Percentiles rank a stretch among this genome's conserved stretches.
Conservation (phyloP, 1,140 invertebrate genomes). For the Antheraea pernyi region DNA sequence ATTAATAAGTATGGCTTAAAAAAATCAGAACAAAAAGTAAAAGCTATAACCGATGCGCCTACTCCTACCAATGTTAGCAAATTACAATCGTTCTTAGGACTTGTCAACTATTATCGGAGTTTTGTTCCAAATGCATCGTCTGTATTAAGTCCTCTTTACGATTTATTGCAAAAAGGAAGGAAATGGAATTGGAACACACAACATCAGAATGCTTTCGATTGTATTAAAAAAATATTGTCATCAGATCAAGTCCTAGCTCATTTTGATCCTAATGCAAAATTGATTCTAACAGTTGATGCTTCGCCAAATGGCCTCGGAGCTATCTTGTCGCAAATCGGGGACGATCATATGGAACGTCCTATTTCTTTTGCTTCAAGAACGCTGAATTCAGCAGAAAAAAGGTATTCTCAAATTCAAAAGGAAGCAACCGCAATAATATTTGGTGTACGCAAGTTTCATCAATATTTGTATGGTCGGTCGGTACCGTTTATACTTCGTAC, state of each 20-base stretch:
- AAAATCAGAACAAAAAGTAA: too few species aligned
- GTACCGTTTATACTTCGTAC: conserved; percentile 20
- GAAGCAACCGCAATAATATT: too few species aligned
- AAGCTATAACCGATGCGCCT: too few species aligned
- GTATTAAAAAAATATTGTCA: background rate
- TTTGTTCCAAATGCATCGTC: background rate
- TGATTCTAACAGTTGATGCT: background rate
- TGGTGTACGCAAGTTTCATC: conserved; percentile 11
- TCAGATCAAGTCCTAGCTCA: too few species aligned
- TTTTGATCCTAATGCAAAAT: background rate
- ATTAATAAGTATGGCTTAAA: background rate
- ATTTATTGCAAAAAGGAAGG: background rate
- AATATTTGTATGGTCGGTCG: conserved; percentile 25
- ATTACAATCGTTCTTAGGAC: background rate
- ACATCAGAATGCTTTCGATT: background rate
- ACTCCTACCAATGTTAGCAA: background rate
- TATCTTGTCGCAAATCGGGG: too few species aligned
- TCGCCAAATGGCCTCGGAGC: background rate
- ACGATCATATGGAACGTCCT: too few species aligned
- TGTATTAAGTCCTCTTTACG: background rate
- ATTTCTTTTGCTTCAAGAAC: background rate
- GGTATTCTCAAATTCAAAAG: too few species aligned
- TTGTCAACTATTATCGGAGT: background rate
- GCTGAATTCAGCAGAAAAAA: background rate
- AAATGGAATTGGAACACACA: background rate